A percentile compares a stretch with the other conserved stretches of the same genome.
Conservation (phyloP, 2,888 invertebrate genomes). For the Drosophila borborema region DNA sequence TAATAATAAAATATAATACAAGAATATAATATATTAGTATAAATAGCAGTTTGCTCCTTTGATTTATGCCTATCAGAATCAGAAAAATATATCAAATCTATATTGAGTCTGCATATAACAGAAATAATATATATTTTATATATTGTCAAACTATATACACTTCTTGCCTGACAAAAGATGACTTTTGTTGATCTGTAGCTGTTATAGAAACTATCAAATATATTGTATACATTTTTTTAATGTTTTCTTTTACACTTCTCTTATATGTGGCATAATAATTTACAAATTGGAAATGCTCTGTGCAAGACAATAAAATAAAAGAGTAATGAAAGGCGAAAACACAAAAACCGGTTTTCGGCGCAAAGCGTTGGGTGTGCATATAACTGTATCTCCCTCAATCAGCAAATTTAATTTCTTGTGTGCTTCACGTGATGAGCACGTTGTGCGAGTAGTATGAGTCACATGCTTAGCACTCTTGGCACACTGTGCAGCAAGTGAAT, state of each 20-base stretch:
- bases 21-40: neutral
- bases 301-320: neutral
- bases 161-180: too few species aligned
- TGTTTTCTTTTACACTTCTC: neutral
- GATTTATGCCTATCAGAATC: too few species aligned
- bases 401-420: neutral
- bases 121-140: too few species aligned
- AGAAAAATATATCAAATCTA: too few species aligned
- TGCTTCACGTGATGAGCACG: constrained; percentile 68
- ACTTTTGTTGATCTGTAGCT: too few species aligned
- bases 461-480: constrained; percentile 37
- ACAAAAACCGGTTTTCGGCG: constrained; percentile 42
- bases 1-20: too few species aligned
- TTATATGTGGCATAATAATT: neutral
- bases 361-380: constrained; percentile 2
- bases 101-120: too few species aligned
- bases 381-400: neutral
- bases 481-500: constrained; percentile 47
- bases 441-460: constrained; percentile 46
- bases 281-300: neutral
- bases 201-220: too few species aligned
- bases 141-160: too few species aligned
- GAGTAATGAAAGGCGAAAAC: constrained; percentile 9
- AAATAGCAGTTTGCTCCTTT: neutral
- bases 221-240: neutral